Conservation (phyloP, 1,140 invertebrate species). For the Macrobrachium nipponense region DNA sequence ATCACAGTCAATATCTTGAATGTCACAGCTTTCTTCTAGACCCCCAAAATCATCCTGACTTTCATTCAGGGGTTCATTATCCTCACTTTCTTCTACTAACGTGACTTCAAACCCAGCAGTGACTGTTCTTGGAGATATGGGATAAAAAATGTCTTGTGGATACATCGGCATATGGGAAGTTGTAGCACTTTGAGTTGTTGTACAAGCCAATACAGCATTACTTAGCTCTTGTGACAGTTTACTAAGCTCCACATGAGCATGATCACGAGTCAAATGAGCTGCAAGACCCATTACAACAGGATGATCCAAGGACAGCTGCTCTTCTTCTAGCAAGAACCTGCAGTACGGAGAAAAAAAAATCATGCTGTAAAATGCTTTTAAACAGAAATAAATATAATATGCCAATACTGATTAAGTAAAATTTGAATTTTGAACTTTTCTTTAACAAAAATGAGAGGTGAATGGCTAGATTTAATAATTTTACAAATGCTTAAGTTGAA, state of each 20-base stretch:
- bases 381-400: no score
- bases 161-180: no score
- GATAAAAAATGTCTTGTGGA: background rate
- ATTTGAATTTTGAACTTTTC: no score
- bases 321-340: slow-evolving; percentile 48
- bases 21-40: background rate
- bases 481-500: no score
- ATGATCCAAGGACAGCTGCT: slow-evolving; percentile 28
- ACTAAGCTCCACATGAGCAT: slow-evolving; percentile 37
- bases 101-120: slow-evolving; percentile 47
- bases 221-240: slow-evolving; percentile 39
- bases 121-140: background rate
- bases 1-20: background rate
- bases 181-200: background rate
- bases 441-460: no score
- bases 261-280: slow-evolving; percentile 40
- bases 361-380: no score
- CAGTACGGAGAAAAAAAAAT: no score
- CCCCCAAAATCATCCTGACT: slow-evolving; percentile 12
- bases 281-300: slow-evolving; percentile 38
- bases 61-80: slow-evolving; percentile 14
- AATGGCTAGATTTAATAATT: no score
- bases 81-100: slow-evolving; percentile 25
- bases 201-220: background rate
- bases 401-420: no score